Percentiles rank a stretch among this genome's conserved stretches.
phyloP scores from a whole-genome alignment of 2,888 invertebrate species.

The Hyppa rectilinea region DNA sequence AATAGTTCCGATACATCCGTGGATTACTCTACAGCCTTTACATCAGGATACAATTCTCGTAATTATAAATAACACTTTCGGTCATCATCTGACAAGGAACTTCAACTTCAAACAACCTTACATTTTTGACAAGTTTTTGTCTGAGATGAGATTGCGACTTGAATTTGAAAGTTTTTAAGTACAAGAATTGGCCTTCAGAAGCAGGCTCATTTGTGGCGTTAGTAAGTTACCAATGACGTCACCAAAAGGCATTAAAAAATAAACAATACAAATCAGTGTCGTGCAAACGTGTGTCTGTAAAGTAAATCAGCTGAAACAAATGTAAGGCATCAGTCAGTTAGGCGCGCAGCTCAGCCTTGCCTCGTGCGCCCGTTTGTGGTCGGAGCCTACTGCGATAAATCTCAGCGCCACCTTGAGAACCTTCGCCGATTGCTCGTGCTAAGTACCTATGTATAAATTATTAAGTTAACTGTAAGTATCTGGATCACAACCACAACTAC shows the following conservation, averaged over 20 bases:
- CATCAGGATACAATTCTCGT: neutral
- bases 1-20: neutral
- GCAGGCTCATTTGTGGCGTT: neutral
- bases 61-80: neutral
- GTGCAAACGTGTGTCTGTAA: conserved; percentile 80
- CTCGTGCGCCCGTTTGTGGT: conserved; percentile 84
- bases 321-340: conserved; percentile 86
- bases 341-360: conserved; percentile 67
- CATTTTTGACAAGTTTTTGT: neutral
- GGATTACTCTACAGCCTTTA: neutral
- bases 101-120: too few species aligned
- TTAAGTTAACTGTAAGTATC: conserved; percentile 52
- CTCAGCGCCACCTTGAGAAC: conserved; percentile 86
- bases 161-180: neutral
- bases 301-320: conserved; percentile 90
- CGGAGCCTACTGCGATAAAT: conserved; percentile 85
- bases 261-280: conserved; percentile 75
- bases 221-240: neutral
- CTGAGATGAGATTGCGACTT: neutral
- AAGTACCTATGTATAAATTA: conserved; percentile 37
- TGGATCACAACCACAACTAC: conserved; percentile 26
- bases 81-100: neutral
- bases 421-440: conserved; percentile 70
- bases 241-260: conserved; percentile 46
- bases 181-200: too few species aligned